Base-by-base conservation (phyloP, 2,113 vertebrate species). In the Rhinogobius similis region DNA sequence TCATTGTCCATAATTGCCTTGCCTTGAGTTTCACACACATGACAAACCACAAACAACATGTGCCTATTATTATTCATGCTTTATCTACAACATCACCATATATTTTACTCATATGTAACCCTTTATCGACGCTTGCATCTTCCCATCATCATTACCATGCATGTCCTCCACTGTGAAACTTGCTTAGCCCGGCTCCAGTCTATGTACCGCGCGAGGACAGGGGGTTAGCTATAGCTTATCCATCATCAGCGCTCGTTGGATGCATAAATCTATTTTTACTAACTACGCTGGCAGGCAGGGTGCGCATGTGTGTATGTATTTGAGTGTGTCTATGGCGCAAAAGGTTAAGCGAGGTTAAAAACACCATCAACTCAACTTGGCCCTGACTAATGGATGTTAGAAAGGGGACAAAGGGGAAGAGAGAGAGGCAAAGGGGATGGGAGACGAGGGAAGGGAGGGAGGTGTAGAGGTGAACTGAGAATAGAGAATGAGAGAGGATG, bases 311-410 rank as follows among this genome's bases (percentile, higher is more conserved):
- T 41, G 61, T 70, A 41, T 46, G 56, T 63, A 13, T 64, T 52
- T 67, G 21, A 41, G 38, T 9, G 59, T 36, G 55, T 68, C 53
- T 67, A 75, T n/a, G 59, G 27, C 38, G 43, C 68, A 44, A 85
- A 78, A 89, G 90, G 88, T 90, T 90, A 89, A 89, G 79, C 66
- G 82, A 88, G 90, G 90, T 89, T 91, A 90, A 89, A 89, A 91
- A 91, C 86, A 89, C 86, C 88, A 91, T 91, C 90, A 91, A 88
- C 88, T 90, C 90, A 89, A 89, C 85, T 88, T 91, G 88, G 90
- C 87, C 90, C 81, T 89, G 90, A 90, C 90, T 90, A 91, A 91
- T 91, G 85, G 86, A 79, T 87, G 83, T 87, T 86, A 86, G 79
- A 84, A 79, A 82, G 79, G 71, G 80, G 64, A 58, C 70, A 67